A percentile compares a stretch with the other conserved stretches of the same genome.
These are phyloP conservation scores for Cephalopterus ornatus DNA, from an alignment of 2,113 vertebrate species.

Conservation along the genomic window DNA sequence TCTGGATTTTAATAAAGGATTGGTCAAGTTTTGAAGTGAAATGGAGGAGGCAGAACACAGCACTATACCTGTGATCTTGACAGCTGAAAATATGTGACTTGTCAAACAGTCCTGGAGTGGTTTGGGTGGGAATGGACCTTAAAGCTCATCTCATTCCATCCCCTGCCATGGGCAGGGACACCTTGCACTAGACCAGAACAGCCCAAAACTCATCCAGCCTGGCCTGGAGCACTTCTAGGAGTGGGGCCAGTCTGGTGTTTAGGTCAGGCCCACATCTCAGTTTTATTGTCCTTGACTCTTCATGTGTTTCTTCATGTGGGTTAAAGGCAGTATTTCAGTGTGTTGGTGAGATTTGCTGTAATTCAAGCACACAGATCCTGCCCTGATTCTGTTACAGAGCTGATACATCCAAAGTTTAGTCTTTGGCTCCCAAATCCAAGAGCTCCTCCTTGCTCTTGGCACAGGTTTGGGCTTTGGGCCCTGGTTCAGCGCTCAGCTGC, in stretches of 20 bases:
- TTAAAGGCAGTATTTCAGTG: not conserved
- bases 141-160: not conserved
- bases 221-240: not conserved
- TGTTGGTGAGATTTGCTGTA: not conserved
- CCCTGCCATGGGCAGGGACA: not conserved
- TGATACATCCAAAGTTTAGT: not conserved
- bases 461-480: not conserved
- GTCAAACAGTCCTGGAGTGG: not conserved
- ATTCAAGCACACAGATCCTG: not conserved
- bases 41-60: not conserved
- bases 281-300: not conserved
- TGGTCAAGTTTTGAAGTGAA: not conserved
- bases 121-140: not conserved
- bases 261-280: not conserved
- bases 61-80: not conserved
- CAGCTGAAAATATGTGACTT: fast-evolving
- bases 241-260: not conserved
- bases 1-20: not conserved
- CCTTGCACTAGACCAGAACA: not conserved
- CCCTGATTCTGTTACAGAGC: not conserved
- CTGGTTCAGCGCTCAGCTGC: not conserved
- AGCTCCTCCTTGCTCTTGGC: conserved; percentile 7
- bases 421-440: not conserved
- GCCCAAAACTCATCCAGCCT: fast-evolving
- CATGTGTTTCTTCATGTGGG: not conserved